Percentiles rank a stretch among this genome's conserved stretches.
Evolutionary conservation across 2,888 invertebrate species (phyloP).

Genomic region (Temnothorax ravouxi): DNA sequence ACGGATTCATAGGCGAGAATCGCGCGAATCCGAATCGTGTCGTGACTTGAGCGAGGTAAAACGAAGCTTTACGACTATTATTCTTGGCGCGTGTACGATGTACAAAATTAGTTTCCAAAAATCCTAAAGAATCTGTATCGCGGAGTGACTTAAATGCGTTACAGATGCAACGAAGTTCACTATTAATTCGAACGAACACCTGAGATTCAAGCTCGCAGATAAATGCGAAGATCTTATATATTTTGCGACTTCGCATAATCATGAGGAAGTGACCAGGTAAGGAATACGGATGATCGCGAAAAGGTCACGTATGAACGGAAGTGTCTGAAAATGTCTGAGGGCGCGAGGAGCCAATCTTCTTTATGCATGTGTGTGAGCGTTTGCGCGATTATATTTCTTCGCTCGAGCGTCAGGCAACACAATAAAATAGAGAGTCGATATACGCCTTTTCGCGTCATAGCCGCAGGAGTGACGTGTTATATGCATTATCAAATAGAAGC

Average conservation of each 20-base stretch:
- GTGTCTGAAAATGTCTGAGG: background rate
- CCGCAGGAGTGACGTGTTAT: conserved; percentile 40
- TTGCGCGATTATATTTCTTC: background rate
- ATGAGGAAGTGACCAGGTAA: background rate
- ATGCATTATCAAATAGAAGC: conserved; percentile 55
- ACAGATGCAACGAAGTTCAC: no score
- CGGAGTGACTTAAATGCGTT: conserved; percentile 1
- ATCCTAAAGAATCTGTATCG: background rate
- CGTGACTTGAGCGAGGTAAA: background rate
- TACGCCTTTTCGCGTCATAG: conserved; percentile 43
- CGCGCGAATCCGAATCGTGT: conserved; percentile 4
- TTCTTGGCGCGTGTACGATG: no score
- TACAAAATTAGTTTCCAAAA: background rate
- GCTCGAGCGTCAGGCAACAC: background rate
- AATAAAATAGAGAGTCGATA: conserved; percentile 32
- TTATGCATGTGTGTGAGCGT: background rate
- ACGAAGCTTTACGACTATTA: background rate
- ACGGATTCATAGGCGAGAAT: background rate
- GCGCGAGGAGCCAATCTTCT: background rate
- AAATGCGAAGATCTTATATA: background rate
- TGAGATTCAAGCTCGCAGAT: conserved; percentile 34
- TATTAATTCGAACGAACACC: background rate
- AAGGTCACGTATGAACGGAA: no score
- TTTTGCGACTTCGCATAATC: background rate
- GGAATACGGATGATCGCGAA: background rate